Evolutionary conservation across 2,113 vertebrate species (phyloP).

Genomic region (Albula goreensis): DNA sequence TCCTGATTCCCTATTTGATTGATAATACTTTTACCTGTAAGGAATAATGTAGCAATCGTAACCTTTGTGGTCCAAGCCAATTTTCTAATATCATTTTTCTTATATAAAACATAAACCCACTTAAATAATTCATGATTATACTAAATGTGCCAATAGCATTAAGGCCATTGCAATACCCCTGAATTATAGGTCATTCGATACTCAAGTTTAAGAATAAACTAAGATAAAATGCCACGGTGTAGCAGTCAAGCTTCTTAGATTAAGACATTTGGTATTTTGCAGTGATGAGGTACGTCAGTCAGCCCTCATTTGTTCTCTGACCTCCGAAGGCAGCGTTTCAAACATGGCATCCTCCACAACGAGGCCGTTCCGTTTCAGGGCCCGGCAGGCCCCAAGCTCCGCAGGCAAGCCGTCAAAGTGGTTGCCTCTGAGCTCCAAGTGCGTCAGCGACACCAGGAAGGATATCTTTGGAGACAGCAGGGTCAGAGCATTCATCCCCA

Average conservation of each 20-base stretch:
- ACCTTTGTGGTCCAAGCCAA: no score
- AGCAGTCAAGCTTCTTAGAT: neutral
- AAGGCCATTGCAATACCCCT: neutral
- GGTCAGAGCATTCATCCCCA: conserved; percentile 92
- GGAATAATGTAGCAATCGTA: no score
- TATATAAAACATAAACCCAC: neutral
- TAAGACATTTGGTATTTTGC: conserved; percentile 15
- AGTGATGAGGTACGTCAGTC: neutral
- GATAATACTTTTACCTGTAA: no score
- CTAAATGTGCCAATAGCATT: neutral
- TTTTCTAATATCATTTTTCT: no score
- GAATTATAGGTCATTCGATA: neutral
- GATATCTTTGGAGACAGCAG: conserved; percentile 87
- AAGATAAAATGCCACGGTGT: neutral
- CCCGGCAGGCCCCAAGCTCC: conserved; percentile 89
- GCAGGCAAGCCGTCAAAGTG: conserved; percentile 90
- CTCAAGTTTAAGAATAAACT: neutral
- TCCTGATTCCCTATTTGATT: no score
- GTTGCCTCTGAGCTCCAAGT: conserved; percentile 93
- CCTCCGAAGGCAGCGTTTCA: conserved; percentile 87
- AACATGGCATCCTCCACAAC: conserved; percentile 96
- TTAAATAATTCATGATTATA: neutral
- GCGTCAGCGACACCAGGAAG: conserved; percentile 84
- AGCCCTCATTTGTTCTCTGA: conserved; percentile 77
- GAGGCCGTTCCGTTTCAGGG: conserved; percentile 85